Base-by-base conservation (phyloP, 2,113 vertebrate species). In the Paracanthobrama guichenoti region DNA sequence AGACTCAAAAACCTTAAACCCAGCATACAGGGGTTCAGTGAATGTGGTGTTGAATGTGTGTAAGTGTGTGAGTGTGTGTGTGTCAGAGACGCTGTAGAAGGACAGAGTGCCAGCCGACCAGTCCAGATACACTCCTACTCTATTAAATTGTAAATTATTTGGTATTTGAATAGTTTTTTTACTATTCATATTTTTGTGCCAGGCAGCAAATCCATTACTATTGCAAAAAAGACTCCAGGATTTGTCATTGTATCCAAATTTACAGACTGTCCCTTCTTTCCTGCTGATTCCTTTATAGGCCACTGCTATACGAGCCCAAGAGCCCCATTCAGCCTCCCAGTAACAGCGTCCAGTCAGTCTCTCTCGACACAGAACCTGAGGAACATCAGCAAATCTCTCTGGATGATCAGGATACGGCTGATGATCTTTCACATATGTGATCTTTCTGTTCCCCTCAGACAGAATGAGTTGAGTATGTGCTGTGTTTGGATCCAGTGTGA, bases 401-500 rank as follows among this genome's bases (percentile, higher is more conserved):
- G 50, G 26, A 35, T 59, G 26, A 31, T 78, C 76, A 59, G 76
- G 26, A 59, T 31, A 35, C 1, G 76, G 46, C 28, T 78, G 76
- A 4, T 22, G 26, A 1, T 78, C n/a, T 24, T 77, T 7, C n/a
- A 77, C 3, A 2, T 77, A 44, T 26, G 22, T 74, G 5, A 35
- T 44, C 24, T 28, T 81, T 42, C 44, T 85, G 55, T 84, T 79
- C 74, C 24, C 22, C 11, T 81, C 83, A 59, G 80, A 86, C 73
- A 86, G 60, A 9, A 1, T 24, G 22, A 62, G 81, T 0, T 35
- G 9, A 55, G 12, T 50, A n/a, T 75, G 4, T 39, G 46, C 79
- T 12, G 79, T 81, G 79, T 69, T 26, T 66, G 79, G 62, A 26
- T 81, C 60, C 79, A 81, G 39, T 69, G 60, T 31, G 13, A 81